A percentile compares a stretch with the other conserved stretches of the same genome.
These are phyloP conservation scores for Lepidurus packardi DNA, from an alignment of 1,140 invertebrate species.

Conservation along the genomic window DNA sequence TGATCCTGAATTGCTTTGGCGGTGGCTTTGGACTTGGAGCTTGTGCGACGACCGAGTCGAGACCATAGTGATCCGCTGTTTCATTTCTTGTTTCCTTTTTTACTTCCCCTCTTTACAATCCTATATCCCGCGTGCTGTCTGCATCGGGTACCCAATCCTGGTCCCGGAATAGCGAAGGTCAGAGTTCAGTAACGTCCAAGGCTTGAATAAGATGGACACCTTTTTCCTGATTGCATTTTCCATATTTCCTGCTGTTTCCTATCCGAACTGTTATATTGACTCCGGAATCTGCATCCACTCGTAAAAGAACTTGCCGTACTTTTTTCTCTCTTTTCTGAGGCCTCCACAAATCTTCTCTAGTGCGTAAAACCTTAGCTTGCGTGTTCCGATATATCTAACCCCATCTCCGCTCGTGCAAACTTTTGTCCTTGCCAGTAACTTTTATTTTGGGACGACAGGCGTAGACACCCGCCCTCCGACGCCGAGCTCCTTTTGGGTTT, in stretches of 20 bases:
- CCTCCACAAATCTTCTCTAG: not conserved
- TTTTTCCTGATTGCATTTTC: not conserved
- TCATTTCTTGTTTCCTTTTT: not conserved
- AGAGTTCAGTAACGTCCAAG: not conserved
- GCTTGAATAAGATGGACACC: not conserved
- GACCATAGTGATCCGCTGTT: slow-evolving; percentile 1
- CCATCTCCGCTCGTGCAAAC: not conserved
- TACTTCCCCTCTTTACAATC: not conserved
- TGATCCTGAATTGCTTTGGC: slow-evolving; percentile 11
- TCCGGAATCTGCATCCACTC: not conserved
- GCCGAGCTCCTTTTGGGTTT: not conserved
- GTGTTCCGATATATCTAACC: not conserved
- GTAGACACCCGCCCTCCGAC: not conserved
- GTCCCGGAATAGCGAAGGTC: not conserved
- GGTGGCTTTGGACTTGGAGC: not conserved
- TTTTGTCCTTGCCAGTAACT: not conserved
- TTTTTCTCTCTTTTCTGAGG: not conserved
- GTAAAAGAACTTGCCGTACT: not conserved
- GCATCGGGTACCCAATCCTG: not conserved
- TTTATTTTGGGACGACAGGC: slow-evolving; percentile 8
- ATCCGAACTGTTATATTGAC: not conserved
- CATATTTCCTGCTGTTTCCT: not conserved
- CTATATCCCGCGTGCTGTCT: not conserved
- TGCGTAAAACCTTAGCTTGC: not conserved
- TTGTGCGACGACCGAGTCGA: not conserved